Base-by-base conservation (phyloP, 1,140 invertebrate species). In the Polyergus mexicanus region DNA sequence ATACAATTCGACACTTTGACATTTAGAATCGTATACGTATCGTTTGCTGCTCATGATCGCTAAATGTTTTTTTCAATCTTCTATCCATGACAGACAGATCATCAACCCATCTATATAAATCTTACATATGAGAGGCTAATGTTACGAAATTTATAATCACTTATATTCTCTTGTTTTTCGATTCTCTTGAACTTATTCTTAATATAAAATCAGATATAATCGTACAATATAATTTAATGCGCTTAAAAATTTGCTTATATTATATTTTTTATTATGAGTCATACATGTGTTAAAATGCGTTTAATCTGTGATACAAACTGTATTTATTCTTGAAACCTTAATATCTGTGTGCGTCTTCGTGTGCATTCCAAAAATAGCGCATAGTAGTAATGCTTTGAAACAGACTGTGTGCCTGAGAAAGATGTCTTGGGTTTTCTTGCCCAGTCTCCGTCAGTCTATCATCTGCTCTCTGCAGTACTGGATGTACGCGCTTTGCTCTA, bases 331-430 rank as follows among this genome's bases (percentile, higher is more conserved):
- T 11, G 77, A 88, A 86, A 78, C 87, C 87, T 90, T 91, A 71
- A 87, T 88, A 87, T 92, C 90, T 90, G 92, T 92, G 86, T 92
- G 85, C 87, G 89, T 90, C 84, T 91, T 86, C 89, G 84, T 91
- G 90, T 92, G 90, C 90, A 91, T 86, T 90, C 92, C 92, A 94
- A 93, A 94, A 94, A 95, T 95, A 95, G 93, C 88, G 75, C 76
- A 87, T 90, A 89, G 87, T 91, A 90, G 90, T 83, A 89, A 92
- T 91, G 88, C 88, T 86, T 91, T 90, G 90, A 89, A 91, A 90
- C 88, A 91, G 92, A 92, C 87, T 89, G 32, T 32, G 32, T 32
- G 89, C 88, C 86, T 86, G 92, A 47, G 47, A 51, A 16, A 51
- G 47, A 93, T 91, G 92, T 91, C 90, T 92, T 91, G 87, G 84